Evolutionary conservation across 2,797 vertebrate genomes (phyloP).

Genomic region (Mus minutoides): DNA sequence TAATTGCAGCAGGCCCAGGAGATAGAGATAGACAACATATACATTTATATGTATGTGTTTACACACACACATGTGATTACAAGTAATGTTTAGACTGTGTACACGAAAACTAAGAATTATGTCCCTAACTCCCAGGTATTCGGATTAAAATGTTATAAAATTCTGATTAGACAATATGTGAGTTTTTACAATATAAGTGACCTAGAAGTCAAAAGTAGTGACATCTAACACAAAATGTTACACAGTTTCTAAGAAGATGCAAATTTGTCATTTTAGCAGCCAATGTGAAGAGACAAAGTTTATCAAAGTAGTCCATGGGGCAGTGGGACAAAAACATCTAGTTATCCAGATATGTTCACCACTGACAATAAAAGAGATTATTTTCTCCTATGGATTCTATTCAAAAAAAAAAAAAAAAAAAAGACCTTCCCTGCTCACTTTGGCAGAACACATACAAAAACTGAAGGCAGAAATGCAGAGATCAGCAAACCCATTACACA

Average conservation of each 20-base stretch:
- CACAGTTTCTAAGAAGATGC: background rate
- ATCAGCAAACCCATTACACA: too few species aligned
- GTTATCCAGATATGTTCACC: background rate
- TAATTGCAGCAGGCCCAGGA: background rate
- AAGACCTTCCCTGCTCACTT: background rate
- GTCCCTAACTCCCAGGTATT: background rate
- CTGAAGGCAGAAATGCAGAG: background rate
- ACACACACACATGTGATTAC: background rate
- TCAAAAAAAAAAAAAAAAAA: constrained; percentile 37
- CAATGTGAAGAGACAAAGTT: background rate
- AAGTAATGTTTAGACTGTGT: background rate
- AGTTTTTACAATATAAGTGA: background rate
- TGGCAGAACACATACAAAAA: background rate
- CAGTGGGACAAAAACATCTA: background rate
- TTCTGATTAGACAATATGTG: background rate
- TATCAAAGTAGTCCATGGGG: background rate
- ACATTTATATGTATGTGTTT: too few species aligned
- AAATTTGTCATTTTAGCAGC: background rate
- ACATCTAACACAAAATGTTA: background rate
- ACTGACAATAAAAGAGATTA: background rate
- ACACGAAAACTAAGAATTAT: background rate
- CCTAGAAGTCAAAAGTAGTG: background rate
- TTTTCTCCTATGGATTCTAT: background rate
- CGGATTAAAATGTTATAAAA: constrained; percentile 25
- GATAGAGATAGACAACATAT: background rate